Conservation (phyloP, 23 tunicate species). For the Halocynthia roretzi region DNA sequence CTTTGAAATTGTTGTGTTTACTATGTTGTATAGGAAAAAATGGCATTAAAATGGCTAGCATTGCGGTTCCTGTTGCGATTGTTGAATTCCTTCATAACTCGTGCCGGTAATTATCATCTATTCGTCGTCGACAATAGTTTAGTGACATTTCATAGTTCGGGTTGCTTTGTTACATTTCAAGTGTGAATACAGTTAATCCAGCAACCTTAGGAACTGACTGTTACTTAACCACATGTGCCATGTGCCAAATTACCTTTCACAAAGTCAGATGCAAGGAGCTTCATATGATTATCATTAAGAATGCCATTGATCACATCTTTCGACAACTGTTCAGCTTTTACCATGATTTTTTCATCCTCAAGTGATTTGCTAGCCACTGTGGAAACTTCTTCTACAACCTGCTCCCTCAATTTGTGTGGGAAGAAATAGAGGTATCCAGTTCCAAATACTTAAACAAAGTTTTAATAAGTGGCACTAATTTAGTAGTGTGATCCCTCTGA, state of each 20-base stretch:
- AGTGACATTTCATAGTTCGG: too few relatives aligned
- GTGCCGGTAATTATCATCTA: too few relatives aligned
- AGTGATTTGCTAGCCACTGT: conserved; percentile 54
- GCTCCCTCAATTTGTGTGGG: conserved; percentile 29
- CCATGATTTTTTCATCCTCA: conserved; percentile 38
- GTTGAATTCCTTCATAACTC: too few relatives aligned
- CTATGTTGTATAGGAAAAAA: too few relatives aligned
- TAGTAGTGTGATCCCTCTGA: background rate
- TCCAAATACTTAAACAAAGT: conserved; percentile 7
- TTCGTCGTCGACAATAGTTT: too few relatives aligned
- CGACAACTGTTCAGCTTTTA: conserved; percentile 43
- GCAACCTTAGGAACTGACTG: background rate
- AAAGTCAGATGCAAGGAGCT: conserved; percentile 27
- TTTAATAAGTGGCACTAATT: background rate
- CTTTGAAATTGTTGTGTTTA: too few relatives aligned
- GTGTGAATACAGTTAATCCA: background rate
- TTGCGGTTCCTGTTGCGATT: too few relatives aligned
- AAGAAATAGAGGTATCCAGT: conserved; percentile 50
- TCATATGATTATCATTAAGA: conserved; percentile 41
- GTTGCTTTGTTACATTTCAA: too few relatives aligned
- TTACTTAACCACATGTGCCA: background rate
- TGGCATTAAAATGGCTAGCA: too few relatives aligned
- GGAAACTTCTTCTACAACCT: conserved; percentile 58
- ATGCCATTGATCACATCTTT: conserved; percentile 40
- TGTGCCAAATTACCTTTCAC: conserved; percentile 29